Evolutionary conservation across 2,888 invertebrate species (phyloP), one percentile per base, ranked within the genome.

Genomic region (Ophion ellenae): DNA sequence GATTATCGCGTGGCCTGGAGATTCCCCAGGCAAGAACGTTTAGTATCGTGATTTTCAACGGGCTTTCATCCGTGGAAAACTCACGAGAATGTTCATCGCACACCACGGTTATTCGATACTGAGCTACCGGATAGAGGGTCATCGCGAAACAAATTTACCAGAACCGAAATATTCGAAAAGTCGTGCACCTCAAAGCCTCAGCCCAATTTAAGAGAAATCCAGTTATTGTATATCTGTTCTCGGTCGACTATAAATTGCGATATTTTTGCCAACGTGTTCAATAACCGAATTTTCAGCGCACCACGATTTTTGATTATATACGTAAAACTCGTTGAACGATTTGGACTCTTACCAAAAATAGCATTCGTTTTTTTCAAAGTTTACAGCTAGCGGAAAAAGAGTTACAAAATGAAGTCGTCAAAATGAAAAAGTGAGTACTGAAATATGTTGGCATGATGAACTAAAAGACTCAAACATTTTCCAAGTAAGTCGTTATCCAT

Each of bases 1-100:
- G 83, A 84, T 86, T 75, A 80, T 76, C 73, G 85, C 69, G 61
- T 63, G n/a, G 57, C 73, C 28, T 63, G 53, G 57, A 36, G 57
- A 76, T 64, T 70, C 28, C 40, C 57, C 61, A 57, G 75, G 69
- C 53, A 69, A 57, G 47, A 70, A 75, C 69, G 75, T 75, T 81
- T 76, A 76, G 76, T 81, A 76, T 69, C 75, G 66, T 20, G 75
- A 81, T 69, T 69, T 69, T 75, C 63, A 63, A 53, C 81, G 61
- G 66, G 63, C 61, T 81, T 70, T 20, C 24, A 67, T 70, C 36
- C 24, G 53, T 57, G 47, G 36, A 47, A 76, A 76, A 81, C 63
- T 47, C 61, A 10, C n/a, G 53, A 64, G 63, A 76, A 70, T 81
- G 53, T 69, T 14, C 32, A 71, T 70, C 47, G 74, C 20, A 69